These are phyloP conservation scores for Plutella xylostella DNA, from an alignment of 2,888 invertebrate genomes.

Conservation along the genomic window DNA sequence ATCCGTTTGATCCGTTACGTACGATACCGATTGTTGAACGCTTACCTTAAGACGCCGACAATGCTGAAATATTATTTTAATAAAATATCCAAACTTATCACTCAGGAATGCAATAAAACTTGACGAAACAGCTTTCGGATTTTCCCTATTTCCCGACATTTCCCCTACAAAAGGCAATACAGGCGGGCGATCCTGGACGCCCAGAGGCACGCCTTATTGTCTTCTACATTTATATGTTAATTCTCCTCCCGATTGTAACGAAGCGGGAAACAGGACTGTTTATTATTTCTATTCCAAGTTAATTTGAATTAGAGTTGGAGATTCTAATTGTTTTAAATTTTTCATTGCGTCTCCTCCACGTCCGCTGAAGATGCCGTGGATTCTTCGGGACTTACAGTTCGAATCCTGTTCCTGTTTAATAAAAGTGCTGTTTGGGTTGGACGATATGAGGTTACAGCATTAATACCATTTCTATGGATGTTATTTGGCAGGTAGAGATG, in stretches of 20 bases:
- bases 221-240: constrained; percentile 47
- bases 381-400: too few species aligned
- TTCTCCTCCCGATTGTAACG: constrained; percentile 19
- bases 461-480: too few species aligned
- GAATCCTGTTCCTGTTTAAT: too few species aligned
- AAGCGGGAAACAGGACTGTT: constrained; percentile 8
- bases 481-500: too few species aligned
- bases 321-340: constrained; percentile 11
- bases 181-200: not conserved
- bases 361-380: too few species aligned
- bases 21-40: too few species aligned
- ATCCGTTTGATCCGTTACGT: too few species aligned
- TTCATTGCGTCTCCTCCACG: constrained; percentile 7
- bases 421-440: too few species aligned
- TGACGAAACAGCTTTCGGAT: too few species aligned
- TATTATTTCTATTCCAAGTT: constrained; percentile 9
- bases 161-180: not conserved
- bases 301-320: constrained; percentile 7
- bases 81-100: not conserved
- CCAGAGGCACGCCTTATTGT: constrained; percentile 20
- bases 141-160: not conserved
- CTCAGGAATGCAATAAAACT: not conserved
- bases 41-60: too few species aligned
- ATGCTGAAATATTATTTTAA: too few species aligned
- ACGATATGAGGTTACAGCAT: too few species aligned